Evolutionary conservation across 1,140 invertebrate species (phyloP).

Genomic region (Scylla paramamosain): DNA sequence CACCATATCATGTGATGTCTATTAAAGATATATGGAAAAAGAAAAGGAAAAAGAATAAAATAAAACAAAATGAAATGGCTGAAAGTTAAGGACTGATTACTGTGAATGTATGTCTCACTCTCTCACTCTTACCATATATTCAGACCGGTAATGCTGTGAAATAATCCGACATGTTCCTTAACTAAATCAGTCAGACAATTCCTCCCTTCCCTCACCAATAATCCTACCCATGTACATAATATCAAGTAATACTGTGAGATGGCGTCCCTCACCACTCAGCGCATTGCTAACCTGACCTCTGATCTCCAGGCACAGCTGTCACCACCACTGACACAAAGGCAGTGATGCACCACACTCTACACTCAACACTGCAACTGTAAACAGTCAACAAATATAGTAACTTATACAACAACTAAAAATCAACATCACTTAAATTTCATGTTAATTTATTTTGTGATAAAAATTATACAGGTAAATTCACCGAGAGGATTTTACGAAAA

Average conservation of each 20-base stretch:
- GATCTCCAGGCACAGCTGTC: not conserved
- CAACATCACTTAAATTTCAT: not conserved
- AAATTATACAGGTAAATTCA: not conserved
- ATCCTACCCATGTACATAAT: slow-evolving; percentile 6
- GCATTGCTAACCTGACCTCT: not conserved
- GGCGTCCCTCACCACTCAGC: slow-evolving; percentile 24
- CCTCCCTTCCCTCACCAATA: not conserved
- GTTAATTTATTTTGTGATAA: not conserved
- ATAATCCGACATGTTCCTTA: not conserved
- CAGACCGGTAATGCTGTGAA: not conserved
- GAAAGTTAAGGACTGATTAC: no score
- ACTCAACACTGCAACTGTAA: not conserved
- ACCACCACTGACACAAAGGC: not conserved
- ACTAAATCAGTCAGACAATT: not conserved
- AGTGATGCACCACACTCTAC: not conserved
- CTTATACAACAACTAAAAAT: not conserved
- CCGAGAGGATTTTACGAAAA: not conserved
- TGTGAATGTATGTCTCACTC: not conserved
- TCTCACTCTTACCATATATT: not conserved
- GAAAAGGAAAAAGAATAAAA: not conserved
- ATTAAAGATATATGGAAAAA: no score
- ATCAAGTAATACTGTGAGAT: slow-evolving; percentile 64
- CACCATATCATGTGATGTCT: no score
- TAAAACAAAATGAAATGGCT: not conserved
- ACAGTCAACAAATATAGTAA: not conserved